Evolutionary conservation across 2,888 invertebrate genomes (phyloP).

Genomic region (Amphipyra berbera): DNA sequence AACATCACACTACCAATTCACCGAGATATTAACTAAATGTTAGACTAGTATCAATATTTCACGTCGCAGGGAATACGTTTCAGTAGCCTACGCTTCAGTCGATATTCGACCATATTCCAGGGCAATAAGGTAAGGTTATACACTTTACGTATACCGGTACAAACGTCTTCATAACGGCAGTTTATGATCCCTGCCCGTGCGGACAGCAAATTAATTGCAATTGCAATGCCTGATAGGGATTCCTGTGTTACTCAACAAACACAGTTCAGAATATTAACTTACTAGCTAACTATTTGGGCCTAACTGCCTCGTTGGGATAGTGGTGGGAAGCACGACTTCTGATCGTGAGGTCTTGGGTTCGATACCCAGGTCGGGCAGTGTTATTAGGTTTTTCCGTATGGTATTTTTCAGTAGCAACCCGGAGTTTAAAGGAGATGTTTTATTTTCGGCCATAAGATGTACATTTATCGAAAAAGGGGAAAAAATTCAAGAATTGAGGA

Average conservation of each 20-base stretch:
- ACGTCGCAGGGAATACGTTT: constrained; percentile 1
- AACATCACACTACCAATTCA: background rate
- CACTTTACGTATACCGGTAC: background rate
- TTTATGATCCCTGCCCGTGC: constrained; percentile 9
- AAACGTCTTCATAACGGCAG: constrained; percentile 1
- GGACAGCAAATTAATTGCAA: constrained; percentile 35
- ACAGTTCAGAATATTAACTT: constrained; percentile 8
- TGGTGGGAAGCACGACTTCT: no score
- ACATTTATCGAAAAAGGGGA: no score
- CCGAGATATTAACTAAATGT: background rate
- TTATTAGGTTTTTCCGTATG: no score
- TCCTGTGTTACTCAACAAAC: background rate
- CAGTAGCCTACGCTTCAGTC: background rate
- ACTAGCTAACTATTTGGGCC: no score
- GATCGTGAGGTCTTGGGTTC: no score
- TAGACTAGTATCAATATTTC: background rate
- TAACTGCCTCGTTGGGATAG: no score
- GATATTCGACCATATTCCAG: constrained; percentile 1
- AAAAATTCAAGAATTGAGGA: no score
- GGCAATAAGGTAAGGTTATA: accelerated
- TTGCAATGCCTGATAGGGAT: constrained; percentile 37
- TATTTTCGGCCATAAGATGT: no score
- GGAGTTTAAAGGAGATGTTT: no score
- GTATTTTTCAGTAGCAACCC: no score
- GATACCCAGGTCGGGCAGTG: no score